Evolutionary conservation across 2,888 invertebrate genomes (phyloP), one percentile per base, ranked within the genome.

Genomic region (Orchesella flavescens): DNA sequence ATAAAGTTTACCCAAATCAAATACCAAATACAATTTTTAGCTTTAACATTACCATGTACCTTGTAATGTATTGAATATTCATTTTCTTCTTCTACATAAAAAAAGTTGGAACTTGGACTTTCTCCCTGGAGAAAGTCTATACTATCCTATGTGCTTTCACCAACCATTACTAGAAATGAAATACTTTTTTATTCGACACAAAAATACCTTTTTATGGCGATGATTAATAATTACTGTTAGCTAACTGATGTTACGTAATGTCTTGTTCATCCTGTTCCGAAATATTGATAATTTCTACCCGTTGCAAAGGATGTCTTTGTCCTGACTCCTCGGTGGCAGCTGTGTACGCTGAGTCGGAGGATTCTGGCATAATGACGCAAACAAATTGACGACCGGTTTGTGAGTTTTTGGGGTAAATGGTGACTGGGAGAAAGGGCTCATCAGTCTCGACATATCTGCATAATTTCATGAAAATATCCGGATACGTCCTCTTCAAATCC

Each of bases 321-420:
- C 57, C 71, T 34, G 78, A 73, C n/a, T 73, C 73, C 46, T 19
- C 73, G 49, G 57, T 57, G 21, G 73, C 73, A n/a, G 75, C 66
- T 23, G 78, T 68, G 15, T 46, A 83, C 2, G 66, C 24, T n/a
- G 72, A 71, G 34, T 87, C 87, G 0, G 86, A 83, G 76, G 93
- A 93, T 88, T 96, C 96, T 21, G 96, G 94, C 94, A 96, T 96
- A 85, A 97, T 96, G 87, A 97, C 94, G 90, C 96, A 97, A 93
- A 96, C 95, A 65, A 85, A 85, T 84, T 94, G 94, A 89, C 94
- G 94, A 1, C 96, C 96, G 49, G 94, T 95, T 53, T 92, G 92
- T 85, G 93, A 93, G 90, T 97, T 96, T 85, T 93, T 93, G 0
- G 97, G 97, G 90, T 96, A 96, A 89, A 97, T 94, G 23, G 96